Percentiles rank a stretch among this genome's conserved stretches.
Conservation (phyloP, 2,888 invertebrate species). For the Malthinus seriepunctatus region DNA sequence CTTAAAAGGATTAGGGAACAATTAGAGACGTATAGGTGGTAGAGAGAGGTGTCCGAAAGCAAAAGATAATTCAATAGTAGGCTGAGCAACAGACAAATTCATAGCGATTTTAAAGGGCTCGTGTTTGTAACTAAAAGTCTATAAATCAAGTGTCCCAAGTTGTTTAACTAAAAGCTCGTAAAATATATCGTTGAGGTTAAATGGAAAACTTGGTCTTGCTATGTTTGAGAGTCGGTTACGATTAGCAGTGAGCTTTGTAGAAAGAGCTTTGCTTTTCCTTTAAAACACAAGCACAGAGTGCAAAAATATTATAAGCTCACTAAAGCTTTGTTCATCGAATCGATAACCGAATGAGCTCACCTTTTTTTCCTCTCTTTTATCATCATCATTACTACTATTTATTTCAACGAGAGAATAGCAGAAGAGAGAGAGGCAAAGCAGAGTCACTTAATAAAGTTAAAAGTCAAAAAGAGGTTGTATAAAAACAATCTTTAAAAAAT, state of each 20-base stretch:
- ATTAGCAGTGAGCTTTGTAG: slow-evolving; percentile 33
- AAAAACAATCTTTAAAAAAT: neutral
- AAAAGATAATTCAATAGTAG: slow-evolving; percentile 15
- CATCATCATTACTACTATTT: neutral
- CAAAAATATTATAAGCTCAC: slow-evolving; percentile 25
- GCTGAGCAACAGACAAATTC: slow-evolving; percentile 16
- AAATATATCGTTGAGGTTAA: slow-evolving; percentile 45
- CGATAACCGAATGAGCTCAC: slow-evolving; percentile 26
- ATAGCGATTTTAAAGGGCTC: slow-evolving; percentile 33
- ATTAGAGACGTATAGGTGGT: too few species aligned
- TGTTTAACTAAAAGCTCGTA: slow-evolving; percentile 48
- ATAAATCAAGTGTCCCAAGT: slow-evolving; percentile 44
- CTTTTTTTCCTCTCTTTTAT: slow-evolving; percentile 7
- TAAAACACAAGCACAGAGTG: slow-evolving; percentile 25
- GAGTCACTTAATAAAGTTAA: neutral
- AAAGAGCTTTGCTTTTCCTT: slow-evolving; percentile 23
- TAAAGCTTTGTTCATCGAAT: slow-evolving; percentile 21
- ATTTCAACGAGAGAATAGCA: neutral
- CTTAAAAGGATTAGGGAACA: slow-evolving; percentile 9
- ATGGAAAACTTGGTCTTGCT: slow-evolving; percentile 37
- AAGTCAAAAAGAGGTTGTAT: too few species aligned
- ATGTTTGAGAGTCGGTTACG: slow-evolving; percentile 30
- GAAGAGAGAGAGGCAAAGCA: neutral
- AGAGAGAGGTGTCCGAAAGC: slow-evolving; percentile 9
- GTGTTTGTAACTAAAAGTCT: slow-evolving; percentile 23